Evolutionary conservation across 2,113 vertebrate genomes (phyloP).

Genomic region (Albula glossodonta): DNA sequence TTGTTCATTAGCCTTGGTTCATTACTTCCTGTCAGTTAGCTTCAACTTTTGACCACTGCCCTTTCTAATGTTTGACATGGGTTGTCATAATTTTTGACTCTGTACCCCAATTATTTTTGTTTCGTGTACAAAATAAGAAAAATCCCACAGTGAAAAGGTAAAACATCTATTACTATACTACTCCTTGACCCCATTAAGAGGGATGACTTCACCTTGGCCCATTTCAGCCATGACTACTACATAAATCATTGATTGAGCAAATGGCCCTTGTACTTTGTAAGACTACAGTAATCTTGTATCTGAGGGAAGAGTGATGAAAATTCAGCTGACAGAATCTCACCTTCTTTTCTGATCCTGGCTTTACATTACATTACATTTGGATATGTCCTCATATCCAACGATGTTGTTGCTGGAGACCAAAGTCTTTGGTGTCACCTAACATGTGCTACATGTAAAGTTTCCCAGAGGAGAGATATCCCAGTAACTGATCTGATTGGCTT

Average conservation of each 20-base stretch:
- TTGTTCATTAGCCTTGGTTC: no score
- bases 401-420: not conserved
- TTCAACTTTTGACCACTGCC: no score
- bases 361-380: not conserved
- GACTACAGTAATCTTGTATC: not conserved
- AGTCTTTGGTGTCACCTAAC: not conserved
- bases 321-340: not conserved
- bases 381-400: not conserved
- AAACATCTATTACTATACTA: not conserved
- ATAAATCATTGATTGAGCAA: not conserved
- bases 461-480: not conserved
- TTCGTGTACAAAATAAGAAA: no score
- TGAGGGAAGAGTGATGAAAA: not conserved
- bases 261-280: not conserved
- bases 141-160: no score
- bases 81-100: no score
- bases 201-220: not conserved
- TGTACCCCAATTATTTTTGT: no score
- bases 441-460: not conserved
- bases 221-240: not conserved
- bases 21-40: no score
- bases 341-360: not conserved
- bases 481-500: not conserved
- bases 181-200: not conserved
- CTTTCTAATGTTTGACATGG: no score